A percentile compares a stretch with the other conserved stretches of the same genome.
Evolutionary conservation across 2,797 vertebrate species (phyloP).

Genomic region (Poliocrania exsul): DNA sequence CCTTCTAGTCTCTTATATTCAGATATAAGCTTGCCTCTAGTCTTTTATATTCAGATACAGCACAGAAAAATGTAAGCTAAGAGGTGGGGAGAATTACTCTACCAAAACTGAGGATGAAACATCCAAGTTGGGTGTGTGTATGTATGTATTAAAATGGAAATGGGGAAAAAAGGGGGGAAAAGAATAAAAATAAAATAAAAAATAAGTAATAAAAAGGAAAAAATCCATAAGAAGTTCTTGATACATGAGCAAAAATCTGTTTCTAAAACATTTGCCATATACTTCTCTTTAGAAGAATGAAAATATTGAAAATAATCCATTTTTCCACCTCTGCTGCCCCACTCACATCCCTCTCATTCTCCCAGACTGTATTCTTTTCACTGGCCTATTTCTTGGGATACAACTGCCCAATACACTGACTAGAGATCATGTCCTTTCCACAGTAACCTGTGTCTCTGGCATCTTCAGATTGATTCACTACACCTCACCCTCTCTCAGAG

Average conservation of each 20-base stretch:
- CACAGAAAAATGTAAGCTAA: neutral
- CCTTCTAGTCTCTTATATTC: neutral
- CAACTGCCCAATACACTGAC: neutral
- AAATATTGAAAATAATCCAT: neutral
- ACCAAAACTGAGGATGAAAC: neutral
- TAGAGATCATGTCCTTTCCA: neutral
- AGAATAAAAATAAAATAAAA: neutral
- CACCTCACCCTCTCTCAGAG: neutral
- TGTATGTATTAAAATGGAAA: neutral
- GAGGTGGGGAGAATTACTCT: neutral
- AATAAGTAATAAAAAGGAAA: neutral
- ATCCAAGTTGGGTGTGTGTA: fast-evolving
- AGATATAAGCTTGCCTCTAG: neutral
- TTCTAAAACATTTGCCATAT: neutral
- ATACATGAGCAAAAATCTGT: neutral
- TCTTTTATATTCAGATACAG: neutral
- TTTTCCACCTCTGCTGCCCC: neutral
- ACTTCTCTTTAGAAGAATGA: neutral
- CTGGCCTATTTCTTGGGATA: neutral
- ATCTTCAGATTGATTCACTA: no score
- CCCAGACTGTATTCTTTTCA: neutral
- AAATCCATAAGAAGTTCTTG: neutral
- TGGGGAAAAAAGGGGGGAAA: fast-evolving
- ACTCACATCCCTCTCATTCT: neutral
- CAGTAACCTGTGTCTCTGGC: neutral